These are phyloP conservation scores for Damaliscus lunatus DNA, from an alignment of 2,113 vertebrate species.

Conservation along the genomic window DNA sequence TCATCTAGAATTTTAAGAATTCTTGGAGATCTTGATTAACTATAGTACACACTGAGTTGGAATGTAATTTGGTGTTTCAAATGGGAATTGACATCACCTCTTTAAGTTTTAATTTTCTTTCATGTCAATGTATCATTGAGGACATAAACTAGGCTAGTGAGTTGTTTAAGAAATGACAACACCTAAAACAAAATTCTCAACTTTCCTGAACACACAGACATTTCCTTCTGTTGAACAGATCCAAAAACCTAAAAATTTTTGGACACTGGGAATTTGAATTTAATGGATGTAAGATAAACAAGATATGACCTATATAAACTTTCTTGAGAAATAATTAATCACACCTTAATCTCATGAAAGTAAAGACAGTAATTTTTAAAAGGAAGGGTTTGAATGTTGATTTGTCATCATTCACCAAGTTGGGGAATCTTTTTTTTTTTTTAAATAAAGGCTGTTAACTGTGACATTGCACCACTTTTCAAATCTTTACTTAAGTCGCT, in stretches of 20 bases:
- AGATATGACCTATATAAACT: background rate
- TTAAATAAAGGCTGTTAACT: background rate
- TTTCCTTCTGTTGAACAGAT: background rate
- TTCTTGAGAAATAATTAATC: background rate
- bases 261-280: background rate
- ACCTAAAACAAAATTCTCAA: background rate
- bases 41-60: background rate
- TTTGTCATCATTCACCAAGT: background rate
- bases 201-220: background rate
- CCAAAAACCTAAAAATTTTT: background rate
- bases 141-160: background rate
- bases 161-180: background rate
- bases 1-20: background rate
- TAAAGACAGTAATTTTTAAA: background rate
- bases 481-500: background rate
- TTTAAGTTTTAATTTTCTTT: background rate
- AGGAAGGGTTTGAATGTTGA: background rate
- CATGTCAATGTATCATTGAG: background rate
- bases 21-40: background rate
- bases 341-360: background rate
- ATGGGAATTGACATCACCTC: background rate
- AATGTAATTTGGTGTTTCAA: background rate
- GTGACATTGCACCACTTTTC: background rate
- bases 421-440: background rate
- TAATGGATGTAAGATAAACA: background rate